These are phyloP conservation scores for Pseudanteris insignis DNA, from an alignment of 2,888 invertebrate genomes.

Conservation along the genomic window DNA sequence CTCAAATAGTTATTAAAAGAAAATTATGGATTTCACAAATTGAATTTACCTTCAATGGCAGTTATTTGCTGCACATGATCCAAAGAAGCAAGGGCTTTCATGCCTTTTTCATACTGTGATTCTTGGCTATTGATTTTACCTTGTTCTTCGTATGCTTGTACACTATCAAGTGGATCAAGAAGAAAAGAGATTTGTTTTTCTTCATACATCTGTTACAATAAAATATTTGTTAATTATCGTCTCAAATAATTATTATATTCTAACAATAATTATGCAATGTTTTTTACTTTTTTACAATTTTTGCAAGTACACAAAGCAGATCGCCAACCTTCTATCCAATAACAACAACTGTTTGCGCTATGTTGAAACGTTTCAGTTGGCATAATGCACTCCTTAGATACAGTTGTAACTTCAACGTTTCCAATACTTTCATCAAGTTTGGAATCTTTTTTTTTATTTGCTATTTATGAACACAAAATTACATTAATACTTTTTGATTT, in stretches of 20 bases:
- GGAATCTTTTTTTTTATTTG: constrained; percentile 51
- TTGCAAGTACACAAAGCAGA: constrained; percentile 77
- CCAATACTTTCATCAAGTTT: constrained; percentile 51
- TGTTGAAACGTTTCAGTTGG: constrained; percentile 45
- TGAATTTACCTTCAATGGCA: constrained; percentile 76
- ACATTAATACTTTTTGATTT: not conserved
- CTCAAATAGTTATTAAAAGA: not conserved
- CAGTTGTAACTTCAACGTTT: constrained; percentile 24
- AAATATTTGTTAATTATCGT: too few species aligned
- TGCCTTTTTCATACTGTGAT: constrained; percentile 78
- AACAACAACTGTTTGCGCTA: constrained; percentile 71
- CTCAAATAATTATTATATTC: too few species aligned
- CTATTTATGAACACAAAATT: constrained; percentile 11
- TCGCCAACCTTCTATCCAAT: constrained; percentile 82
- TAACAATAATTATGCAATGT: too few species aligned
- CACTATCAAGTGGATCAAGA: constrained; percentile 83
- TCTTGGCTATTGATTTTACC: constrained; percentile 73
- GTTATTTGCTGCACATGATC: constrained; percentile 86
- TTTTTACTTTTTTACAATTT: constrained; percentile 69
- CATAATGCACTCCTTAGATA: constrained; percentile 52
- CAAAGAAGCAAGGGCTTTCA: constrained; percentile 81
- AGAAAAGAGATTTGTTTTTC: constrained; percentile 77
- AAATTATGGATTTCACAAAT: too few species aligned
- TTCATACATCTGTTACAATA: constrained; percentile 76
- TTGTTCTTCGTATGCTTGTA: constrained; percentile 80